phyloP scores from a whole-genome alignment of 2,888 invertebrate species.

The Phasia obesa region DNA sequence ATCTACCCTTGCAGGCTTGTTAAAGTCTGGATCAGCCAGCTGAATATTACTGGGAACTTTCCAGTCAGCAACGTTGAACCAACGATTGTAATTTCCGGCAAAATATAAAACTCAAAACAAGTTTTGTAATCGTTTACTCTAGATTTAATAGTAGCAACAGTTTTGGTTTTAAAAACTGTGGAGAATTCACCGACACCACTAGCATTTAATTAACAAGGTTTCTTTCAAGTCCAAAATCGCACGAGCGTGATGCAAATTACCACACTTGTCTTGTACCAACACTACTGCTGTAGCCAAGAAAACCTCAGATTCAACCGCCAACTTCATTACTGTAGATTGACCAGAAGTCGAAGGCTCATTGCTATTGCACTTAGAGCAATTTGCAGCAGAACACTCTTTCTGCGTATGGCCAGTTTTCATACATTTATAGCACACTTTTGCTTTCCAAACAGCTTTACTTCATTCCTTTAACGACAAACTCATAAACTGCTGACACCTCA shows the following conservation, averaged over 20 bases:
- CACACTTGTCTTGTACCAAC: conserved; percentile 32
- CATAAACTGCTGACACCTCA: background rate
- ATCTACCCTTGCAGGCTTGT: background rate
- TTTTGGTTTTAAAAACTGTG: conserved; percentile 30
- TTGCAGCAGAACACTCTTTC: conserved; percentile 1
- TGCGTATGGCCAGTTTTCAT: background rate
- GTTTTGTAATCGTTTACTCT: conserved; percentile 31
- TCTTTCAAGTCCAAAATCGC: conserved; percentile 59
- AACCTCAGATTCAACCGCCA: conserved; percentile 23
- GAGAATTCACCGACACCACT: conserved; percentile 22
- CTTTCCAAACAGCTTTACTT: background rate
- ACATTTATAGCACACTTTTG: background rate
- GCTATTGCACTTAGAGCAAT: conserved; percentile 1
- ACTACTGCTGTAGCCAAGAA: conserved; percentile 49
- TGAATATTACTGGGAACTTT: conserved; percentile 5
- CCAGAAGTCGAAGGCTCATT: background rate
- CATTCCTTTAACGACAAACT: background rate
- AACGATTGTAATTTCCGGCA: conserved; percentile 32
- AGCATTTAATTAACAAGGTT: conserved; percentile 25
- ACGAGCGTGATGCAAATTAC: conserved; percentile 36
- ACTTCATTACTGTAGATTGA: conserved; percentile 9
- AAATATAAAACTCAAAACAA: conserved; percentile 5
- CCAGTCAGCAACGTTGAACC: background rate
- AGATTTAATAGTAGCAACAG: conserved; percentile 36
- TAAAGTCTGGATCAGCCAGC: conserved; percentile 47